Evolutionary conservation across 2,797 vertebrate genomes (phyloP), one percentile per base, ranked within the genome.

Genomic region (Takifugu rubripes): DNA sequence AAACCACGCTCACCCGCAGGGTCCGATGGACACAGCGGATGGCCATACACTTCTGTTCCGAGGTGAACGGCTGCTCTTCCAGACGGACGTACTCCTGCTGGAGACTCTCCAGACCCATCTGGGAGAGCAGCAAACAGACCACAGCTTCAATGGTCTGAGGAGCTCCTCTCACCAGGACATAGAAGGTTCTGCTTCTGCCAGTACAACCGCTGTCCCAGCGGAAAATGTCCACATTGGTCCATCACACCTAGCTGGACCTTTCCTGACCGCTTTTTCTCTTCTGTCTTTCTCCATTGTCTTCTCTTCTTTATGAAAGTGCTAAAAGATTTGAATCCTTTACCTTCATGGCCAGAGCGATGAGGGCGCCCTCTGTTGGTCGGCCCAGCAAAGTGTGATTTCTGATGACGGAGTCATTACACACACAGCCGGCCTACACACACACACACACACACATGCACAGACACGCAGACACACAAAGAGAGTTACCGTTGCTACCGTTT

Each of bases 21-120:
- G 93, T 92, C 77, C 92, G 92, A 75, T 97, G 96, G 43, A 97
- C 91, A 31, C 93, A 96, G 57, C 94, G 94, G 5, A 99, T 94
- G 0, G 95, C 92, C 97, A 99, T 99, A 95, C 95, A 98, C 78
- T 99, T 99, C 65, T 98, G 93, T 76, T 99, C 97, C 0, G 96
- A 98, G 82, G 88, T 93, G 86, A 99, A 99, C 11, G 97, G 96
- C 60, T 93, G 91, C 68, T 99, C 97, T 73, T 95, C 91, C 82
- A 92, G 82, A 36, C 97, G 92, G 16, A 97, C 78, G 47, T 94
- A 98, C 81, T 99, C 96, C 75, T 94, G 92, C 74, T 95, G 94
- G 24, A 96, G 72, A 11, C 89, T 87, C 73, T 98, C 95, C 72
- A 98, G 90, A 45, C 96, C 96, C 94, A 98, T 94, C 97, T 99